These are phyloP conservation scores for Monopis laevigella DNA, from an alignment of 2,888 invertebrate genomes.

Conservation along the genomic window DNA sequence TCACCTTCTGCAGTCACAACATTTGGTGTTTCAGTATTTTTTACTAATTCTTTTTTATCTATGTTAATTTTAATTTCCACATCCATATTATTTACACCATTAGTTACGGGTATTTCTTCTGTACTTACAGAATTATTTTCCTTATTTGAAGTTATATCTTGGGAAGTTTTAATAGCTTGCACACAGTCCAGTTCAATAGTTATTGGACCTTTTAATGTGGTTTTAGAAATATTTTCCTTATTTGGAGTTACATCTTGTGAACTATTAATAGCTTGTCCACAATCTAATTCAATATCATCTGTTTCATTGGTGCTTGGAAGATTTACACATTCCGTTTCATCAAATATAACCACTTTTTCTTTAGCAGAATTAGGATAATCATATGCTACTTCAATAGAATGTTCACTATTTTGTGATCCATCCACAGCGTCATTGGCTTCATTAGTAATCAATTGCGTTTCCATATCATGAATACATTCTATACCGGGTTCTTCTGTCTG, in stretches of 20 bases:
- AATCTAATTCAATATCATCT: constrained; percentile 51
- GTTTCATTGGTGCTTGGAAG: constrained; percentile 48
- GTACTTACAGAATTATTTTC: too few species aligned
- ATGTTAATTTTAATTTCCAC: too few species aligned
- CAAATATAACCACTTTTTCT: constrained; percentile 32
- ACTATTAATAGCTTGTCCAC: constrained; percentile 36
- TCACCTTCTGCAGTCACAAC: constrained; percentile 15
- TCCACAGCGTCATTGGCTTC: constrained; percentile 30
- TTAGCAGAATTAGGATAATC: constrained; percentile 32
- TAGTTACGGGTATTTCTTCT: too few species aligned
- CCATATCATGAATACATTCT: constrained; percentile 34
- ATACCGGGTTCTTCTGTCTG: too few species aligned
- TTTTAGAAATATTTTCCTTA: too few species aligned
- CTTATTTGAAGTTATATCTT: too few species aligned
- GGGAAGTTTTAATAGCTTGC: too few species aligned
- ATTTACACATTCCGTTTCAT: constrained; percentile 43
- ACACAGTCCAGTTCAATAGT: too few species aligned
- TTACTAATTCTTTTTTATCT: too few species aligned
- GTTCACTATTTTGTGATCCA: constrained; percentile 27
- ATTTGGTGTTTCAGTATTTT: too few species aligned
- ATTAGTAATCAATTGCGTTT: constrained; percentile 38
- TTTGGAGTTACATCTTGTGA: constrained; percentile 33
- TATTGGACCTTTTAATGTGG: too few species aligned
- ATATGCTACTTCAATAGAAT: constrained; percentile 41
- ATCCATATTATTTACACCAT: too few species aligned